Evolutionary conservation across 2,113 vertebrate species (phyloP).

Genomic region (Poeciliopsis turrubarensis): DNA sequence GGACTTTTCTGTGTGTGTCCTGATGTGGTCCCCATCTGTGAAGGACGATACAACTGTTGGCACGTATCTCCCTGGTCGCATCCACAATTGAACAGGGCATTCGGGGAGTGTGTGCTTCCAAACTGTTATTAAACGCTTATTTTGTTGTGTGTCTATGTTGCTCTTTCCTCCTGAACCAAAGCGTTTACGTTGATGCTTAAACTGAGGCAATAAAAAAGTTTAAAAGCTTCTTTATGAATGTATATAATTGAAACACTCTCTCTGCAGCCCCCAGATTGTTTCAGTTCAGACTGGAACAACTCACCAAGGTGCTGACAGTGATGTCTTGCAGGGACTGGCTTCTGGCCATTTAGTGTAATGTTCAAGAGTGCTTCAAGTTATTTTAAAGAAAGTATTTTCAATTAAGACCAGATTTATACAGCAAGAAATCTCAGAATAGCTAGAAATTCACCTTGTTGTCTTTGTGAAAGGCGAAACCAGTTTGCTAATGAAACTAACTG

Average conservation of each 20-base stretch:
- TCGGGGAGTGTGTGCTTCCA: constrained; percentile 19
- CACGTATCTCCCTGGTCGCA: constrained; percentile 23
- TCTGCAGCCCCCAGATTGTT: background rate
- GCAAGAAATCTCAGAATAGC: background rate
- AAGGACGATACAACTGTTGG: constrained; percentile 58
- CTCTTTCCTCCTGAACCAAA: background rate
- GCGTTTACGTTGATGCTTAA: background rate
- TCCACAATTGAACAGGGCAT: constrained; percentile 23
- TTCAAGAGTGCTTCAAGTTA: constrained; percentile 4
- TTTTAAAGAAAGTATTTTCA: background rate
- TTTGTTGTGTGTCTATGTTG: constrained; percentile 8
- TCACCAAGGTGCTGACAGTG: background rate
- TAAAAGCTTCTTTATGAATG: background rate
- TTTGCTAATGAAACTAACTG: constrained; percentile 70
- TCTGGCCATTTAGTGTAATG: background rate
- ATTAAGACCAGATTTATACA: background rate
- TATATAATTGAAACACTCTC: background rate
- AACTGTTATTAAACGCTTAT: constrained; percentile 16
- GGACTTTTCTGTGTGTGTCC: constrained; percentile 71
- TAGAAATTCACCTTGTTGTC: constrained; percentile 24
- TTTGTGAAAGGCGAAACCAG: constrained; percentile 41
- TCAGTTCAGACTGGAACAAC: background rate
- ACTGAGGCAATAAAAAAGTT: background rate
- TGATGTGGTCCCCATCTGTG: constrained; percentile 77
- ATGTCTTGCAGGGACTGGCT: constrained; percentile 1